Evolutionary conservation across 2,113 vertebrate genomes (phyloP).

Genomic region (Gopherus evgoodei): DNA sequence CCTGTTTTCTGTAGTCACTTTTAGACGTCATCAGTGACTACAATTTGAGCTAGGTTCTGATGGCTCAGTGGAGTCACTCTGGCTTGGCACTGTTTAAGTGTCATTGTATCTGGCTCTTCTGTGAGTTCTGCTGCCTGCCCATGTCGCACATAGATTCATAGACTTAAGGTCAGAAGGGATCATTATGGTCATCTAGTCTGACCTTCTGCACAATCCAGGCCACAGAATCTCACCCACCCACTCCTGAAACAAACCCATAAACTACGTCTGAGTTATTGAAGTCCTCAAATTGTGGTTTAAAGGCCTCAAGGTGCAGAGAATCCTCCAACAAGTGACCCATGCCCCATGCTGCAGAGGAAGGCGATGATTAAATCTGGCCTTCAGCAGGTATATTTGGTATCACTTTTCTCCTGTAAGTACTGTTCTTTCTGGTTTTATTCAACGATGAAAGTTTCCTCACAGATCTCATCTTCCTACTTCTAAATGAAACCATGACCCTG

Average conservation of each 20-base stretch:
- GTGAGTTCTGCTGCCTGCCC: not conserved
- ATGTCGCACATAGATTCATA: not conserved
- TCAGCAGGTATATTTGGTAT: accelerated
- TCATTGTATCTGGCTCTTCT: not conserved
- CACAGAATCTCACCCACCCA: too few species aligned
- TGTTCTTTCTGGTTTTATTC: not conserved
- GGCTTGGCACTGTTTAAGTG: not conserved
- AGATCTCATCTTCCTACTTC: not conserved
- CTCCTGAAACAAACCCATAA: too few species aligned
- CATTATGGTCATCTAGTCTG: too few species aligned
- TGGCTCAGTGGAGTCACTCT: not conserved
- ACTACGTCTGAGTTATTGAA: too few species aligned
- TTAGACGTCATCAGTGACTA: accelerated
- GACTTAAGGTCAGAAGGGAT: too few species aligned
- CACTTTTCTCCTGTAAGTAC: not conserved
- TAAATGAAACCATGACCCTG: accelerated
- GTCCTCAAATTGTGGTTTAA: too few species aligned
- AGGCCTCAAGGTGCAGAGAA: too few species aligned
- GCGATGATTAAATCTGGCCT: accelerated
- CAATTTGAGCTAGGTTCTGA: accelerated
- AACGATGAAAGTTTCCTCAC: not conserved
- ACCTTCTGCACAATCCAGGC: too few species aligned
- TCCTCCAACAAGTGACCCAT: too few species aligned
- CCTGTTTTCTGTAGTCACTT: accelerated
- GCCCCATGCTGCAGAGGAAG: too few species aligned